Evolutionary conservation across 2,113 vertebrate genomes (phyloP), one percentile per base, ranked within the genome.

Genomic region (Columba livia): DNA sequence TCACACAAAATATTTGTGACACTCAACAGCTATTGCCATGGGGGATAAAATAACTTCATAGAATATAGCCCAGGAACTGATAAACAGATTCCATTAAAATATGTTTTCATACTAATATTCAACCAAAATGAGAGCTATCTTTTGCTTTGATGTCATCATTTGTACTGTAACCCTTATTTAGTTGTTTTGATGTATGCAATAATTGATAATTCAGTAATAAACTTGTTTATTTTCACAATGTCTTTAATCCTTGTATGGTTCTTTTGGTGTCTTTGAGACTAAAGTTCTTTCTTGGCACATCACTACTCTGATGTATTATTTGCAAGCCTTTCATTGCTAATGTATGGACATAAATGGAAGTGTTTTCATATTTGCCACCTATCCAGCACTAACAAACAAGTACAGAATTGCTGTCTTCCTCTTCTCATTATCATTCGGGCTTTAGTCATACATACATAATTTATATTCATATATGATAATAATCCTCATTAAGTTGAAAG

Each of bases 161-260:
- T 95, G 81, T 80, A 88, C 23, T 70, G 48, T 85, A 91, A 83
- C 31, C 36, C n/a, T 90, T 79, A 79, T 77, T 93, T 70, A 74
- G 58, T 84, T 90, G 47, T 87, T 94, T 93, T 96, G 81, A 96
- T 88, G 56, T 65, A 71, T 51, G 47, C 54, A 85, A 54, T 96
- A 91, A 95, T 87, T 93, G 87, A 89, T 93, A 61, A 66, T 90
- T 97, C 93, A 86, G n/a, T 94, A 94, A 97, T 94, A 80, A 93
- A 92, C 79, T 84, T 90, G 51, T 86, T 96, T 93, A 90, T 96
- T 86, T 90, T 92, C 64, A 84, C 83, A 90, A 93, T 40, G 26
- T 48, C 69, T 94, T 95, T 95, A 95, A 94, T 94, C 70, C 31
- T 75, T 64, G 20, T 62, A 66, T 47, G 42, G 26, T 66, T 84